Evolutionary conservation across 2,113 vertebrate genomes (phyloP), one percentile per base, ranked within the genome.

Genomic region (Ptychochromis oligacanthus): DNA sequence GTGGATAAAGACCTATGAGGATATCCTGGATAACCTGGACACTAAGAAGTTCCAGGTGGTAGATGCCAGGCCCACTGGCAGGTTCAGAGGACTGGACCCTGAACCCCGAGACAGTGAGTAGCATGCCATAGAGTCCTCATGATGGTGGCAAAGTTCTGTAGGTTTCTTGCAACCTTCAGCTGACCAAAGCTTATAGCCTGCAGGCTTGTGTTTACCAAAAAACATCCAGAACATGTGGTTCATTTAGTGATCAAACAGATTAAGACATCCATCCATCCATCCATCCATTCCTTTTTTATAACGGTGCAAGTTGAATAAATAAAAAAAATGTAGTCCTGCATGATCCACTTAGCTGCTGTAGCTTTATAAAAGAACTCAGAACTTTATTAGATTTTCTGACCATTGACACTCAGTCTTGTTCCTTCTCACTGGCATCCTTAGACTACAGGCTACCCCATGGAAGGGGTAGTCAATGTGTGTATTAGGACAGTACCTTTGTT

Each of bases 51-150:
- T 98, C 90, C 97, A 97, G 13, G 87, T 99, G 22, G 96, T 99
- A 58, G 98, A 99, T 61, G 96, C 97, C 1, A 96, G 98, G 0
- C 87, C 96, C 3, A 58, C 94, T 1, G 97, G 97, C 57, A 94
- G 97, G 28, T 98, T 97, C 95, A 90, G 75, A 28, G 98, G 98
- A 60, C 86, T 95, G 0, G 97, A 98, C 24, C 96, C 97, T 0
- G 98, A 99, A 81, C 97, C 98, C 61, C 93, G 97, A 94, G 96
- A 97, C 79, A 97, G 98, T 99, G 95, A 96, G 92, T 84, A 64
- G 20, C 18, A 31, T 31, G 2, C 6, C 5, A 24, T 13, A 57
- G 26, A 49, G 75, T 5, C 26, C 14, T 9, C n/a, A 60, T 20
- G 24, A 17, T 75, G 72, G 1, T 43, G 20, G 12, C 12, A 6